A percentile compares a stretch with the other conserved stretches of the same genome.
Evolutionary conservation across 2,888 invertebrate genomes (phyloP).

Genomic region (Chaetogeoica ovagalla): DNA sequence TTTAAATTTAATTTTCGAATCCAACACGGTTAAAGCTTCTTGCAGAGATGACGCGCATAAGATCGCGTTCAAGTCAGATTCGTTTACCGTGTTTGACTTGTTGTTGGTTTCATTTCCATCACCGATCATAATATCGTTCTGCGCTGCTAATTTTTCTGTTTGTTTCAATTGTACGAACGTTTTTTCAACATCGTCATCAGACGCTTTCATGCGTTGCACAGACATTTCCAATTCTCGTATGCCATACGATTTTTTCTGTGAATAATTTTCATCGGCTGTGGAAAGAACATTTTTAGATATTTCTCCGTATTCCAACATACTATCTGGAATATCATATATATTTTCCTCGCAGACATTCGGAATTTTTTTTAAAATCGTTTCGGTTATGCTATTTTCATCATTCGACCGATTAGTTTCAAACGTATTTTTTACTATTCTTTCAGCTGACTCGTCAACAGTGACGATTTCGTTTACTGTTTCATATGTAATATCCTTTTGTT

Average conservation of each 20-base stretch:
- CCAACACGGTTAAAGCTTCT: slow-evolving; percentile 33
- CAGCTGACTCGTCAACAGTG: no score
- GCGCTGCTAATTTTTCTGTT: slow-evolving; percentile 5
- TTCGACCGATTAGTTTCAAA: no score
- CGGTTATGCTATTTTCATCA: no score
- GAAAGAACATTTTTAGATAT: not conserved
- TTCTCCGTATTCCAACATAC: not conserved
- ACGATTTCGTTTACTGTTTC: no score
- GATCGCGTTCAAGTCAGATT: slow-evolving; percentile 38
- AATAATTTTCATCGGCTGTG: not conserved
- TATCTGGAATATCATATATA: no score
- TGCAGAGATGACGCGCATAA: slow-evolving; percentile 44
- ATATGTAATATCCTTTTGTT: no score
- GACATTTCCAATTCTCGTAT: slow-evolving; percentile 25
- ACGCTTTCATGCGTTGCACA: not conserved
- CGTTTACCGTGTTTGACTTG: slow-evolving; percentile 23
- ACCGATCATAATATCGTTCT: not conserved
- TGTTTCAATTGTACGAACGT: slow-evolving; percentile 3
- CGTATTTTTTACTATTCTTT: no score
- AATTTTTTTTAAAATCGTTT: no score
- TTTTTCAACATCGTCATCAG: slow-evolving; percentile 14
- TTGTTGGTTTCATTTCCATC: not conserved
- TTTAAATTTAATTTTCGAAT: slow-evolving; percentile 42
- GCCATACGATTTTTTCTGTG: not conserved
- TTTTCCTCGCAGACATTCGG: no score